Evolutionary conservation across 2,113 vertebrate species (phyloP).

Genomic region (Montifringilla adamsi): DNA sequence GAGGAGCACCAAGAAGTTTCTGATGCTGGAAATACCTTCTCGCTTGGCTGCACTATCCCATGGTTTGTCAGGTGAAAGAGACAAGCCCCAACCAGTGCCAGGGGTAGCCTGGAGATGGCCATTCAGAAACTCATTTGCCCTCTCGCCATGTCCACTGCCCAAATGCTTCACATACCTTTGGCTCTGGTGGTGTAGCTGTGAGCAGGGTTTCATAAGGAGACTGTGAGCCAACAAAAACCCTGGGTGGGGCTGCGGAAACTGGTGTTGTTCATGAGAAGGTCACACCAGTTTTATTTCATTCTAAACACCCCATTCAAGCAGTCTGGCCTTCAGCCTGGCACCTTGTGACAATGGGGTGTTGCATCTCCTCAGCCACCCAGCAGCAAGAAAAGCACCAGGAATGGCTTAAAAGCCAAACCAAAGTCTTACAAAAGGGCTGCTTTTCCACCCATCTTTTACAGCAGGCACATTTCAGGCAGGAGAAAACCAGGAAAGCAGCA

Average conservation of each 20-base stretch:
- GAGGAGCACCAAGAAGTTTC: neutral
- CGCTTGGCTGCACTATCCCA: neutral
- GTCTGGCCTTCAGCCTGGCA: neutral
- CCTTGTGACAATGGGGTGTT: fast-evolving
- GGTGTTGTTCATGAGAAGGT: neutral
- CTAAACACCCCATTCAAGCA: neutral
- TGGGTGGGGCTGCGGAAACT: fast-evolving
- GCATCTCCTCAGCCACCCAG: neutral
- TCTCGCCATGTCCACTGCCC: neutral
- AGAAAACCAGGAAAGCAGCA: neutral
- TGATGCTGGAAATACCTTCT: neutral
- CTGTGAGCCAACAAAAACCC: neutral
- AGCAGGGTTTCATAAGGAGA: neutral
- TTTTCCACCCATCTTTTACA: neutral
- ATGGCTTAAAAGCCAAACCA: neutral
- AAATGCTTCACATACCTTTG: neutral
- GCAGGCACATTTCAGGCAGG: neutral
- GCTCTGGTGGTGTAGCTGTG: neutral
- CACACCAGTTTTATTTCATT: neutral
- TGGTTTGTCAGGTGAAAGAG: neutral
- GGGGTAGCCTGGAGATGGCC: slow-evolving; percentile 2
- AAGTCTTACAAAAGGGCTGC: neutral
- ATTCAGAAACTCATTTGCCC: neutral
- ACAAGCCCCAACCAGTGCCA: neutral
- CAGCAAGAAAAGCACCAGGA: neutral